phyloP scores from a whole-genome alignment of 2,113 vertebrate genomes.

The Urocolius indicus region DNA sequence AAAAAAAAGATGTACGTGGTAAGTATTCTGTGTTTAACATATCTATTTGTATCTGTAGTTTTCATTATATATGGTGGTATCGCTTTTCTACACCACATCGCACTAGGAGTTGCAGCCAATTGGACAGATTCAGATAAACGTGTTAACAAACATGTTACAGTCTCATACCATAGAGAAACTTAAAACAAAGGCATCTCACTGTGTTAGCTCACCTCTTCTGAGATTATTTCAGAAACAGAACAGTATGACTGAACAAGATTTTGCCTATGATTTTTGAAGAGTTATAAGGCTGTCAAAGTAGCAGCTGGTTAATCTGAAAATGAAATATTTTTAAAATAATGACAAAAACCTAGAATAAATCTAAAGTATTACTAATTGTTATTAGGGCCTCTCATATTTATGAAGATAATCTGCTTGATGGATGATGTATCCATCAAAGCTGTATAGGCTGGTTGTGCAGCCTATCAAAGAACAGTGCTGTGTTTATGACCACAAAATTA shows the following conservation, averaged over 20 bases:
- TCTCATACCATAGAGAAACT: not conserved
- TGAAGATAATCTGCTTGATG: not conserved
- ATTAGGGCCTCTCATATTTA: not conserved
- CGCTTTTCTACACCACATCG: not conserved
- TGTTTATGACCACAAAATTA: not conserved
- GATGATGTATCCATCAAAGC: not conserved
- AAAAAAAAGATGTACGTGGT: not conserved
- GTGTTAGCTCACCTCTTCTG: not conserved
- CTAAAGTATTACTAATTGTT: not conserved
- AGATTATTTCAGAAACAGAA: not conserved
- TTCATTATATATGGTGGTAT: not conserved
- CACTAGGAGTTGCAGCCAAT: not conserved
- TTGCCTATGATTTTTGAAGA: not conserved
- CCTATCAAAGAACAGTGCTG: not conserved
- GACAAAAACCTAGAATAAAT: not conserved
- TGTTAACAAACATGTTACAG: not conserved
- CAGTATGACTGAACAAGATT: not conserved
- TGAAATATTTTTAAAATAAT: not conserved
- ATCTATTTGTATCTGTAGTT: not conserved
- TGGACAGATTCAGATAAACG: not conserved
- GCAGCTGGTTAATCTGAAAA: constrained; percentile 1
- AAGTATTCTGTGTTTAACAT: not conserved
- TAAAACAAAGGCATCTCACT: not conserved
- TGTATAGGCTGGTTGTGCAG: not conserved
- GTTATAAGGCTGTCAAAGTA: not conserved